Evolutionary conservation across 1,140 invertebrate species (phyloP), one percentile per base, ranked within the genome.

Genomic region (Meloidogyne exigua): DNA sequence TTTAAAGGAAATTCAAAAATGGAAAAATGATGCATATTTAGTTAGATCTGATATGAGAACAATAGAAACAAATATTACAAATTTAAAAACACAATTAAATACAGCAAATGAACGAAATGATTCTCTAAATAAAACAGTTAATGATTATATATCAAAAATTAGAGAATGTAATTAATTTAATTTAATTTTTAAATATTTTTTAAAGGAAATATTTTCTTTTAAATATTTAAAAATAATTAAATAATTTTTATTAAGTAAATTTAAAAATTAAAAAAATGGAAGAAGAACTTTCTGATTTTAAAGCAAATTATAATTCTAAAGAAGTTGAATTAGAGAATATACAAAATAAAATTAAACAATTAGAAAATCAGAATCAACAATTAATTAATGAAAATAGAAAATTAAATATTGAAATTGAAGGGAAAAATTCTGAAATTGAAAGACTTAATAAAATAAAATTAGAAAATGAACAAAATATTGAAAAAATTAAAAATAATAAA

Each of bases 21-120:
- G 85, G 86, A 87, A 87, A 71, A 83, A 80, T n/a, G 85, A 87
- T 32, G 77, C 82, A 1, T 87, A 80, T 77, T 70, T 83, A 13
- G 81, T 79, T 23, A 75, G 84, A 11, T 86, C 86, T 2, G 85
- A 87, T 39, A 65, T 83, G 15, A 87, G 85, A 74, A 78, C 86
- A n/a, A 64, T 87, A 4, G 85, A 87, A 72, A 82, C 85, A 13
- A 76, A 80, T 36, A 75, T 85, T 21, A 71, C 76, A 62, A 81
- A 79, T 23, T 71, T 87, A 36, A 87, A 86, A 70, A 81, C 78
- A 13, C 85, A 87, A 71, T 63, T 87, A n/a, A 68, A 76, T 32
- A 78, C 86, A 63, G 77, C 83, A 11, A 85, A 66, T 23, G 85
- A 87, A 18, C 65, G 85, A 39, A 80, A 78, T 72, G 84, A 85